A percentile compares a stretch with the other conserved stretches of the same genome.
phyloP scores from a whole-genome alignment of 2,797 vertebrate species.

The Cossypha dichroa region DNA sequence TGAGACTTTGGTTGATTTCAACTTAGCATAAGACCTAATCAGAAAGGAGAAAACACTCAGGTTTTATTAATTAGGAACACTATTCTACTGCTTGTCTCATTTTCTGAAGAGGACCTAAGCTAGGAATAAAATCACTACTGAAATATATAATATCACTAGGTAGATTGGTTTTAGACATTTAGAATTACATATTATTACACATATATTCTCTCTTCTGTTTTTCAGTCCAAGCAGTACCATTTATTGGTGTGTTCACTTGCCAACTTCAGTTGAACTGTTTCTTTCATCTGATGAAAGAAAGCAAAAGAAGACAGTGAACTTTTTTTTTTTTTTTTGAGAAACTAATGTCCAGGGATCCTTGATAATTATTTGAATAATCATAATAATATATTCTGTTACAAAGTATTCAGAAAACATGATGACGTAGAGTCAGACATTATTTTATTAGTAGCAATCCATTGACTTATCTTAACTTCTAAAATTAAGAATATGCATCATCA shows the following conservation, averaged over 20 bases:
- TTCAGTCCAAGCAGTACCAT: neutral
- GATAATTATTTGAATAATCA: neutral
- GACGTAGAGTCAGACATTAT: neutral
- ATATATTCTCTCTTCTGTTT: neutral
- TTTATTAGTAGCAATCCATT: neutral
- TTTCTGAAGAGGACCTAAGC: neutral
- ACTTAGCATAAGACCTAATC: neutral
- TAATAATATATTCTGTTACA: neutral
- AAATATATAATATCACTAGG: neutral
- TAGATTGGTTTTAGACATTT: neutral
- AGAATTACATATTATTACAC: neutral
- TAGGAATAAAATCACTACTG: neutral
- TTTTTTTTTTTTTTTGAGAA: neutral
- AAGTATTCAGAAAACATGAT: neutral
- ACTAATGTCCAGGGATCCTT: neutral
- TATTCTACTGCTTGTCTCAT: neutral
- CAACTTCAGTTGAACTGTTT: neutral
- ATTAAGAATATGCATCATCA: neutral
- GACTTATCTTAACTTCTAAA: neutral
- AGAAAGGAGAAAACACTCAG: neutral
- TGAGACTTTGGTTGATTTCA: neutral
- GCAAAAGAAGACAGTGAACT: neutral
- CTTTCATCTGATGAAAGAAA: neutral
- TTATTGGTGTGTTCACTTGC: neutral
- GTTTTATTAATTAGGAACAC: neutral